Percentiles rank a stretch among this genome's conserved stretches.
phyloP scores from a whole-genome alignment of 2,797 vertebrate genomes.

The Lutjanus campechanus region DNA sequence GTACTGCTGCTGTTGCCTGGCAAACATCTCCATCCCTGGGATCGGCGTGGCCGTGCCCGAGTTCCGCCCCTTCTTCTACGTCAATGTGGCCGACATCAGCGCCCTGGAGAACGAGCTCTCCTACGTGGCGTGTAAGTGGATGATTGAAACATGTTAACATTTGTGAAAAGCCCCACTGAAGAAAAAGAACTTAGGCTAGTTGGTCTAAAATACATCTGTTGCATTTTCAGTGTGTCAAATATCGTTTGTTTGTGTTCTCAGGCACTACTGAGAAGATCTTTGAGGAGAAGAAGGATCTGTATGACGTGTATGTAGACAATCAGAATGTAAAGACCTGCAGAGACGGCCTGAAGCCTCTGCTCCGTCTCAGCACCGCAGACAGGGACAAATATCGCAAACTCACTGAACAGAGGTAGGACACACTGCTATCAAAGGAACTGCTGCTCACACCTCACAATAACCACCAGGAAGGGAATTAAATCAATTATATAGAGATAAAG shows the following conservation, averaged over 20 bases:
- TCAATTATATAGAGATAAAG: not conserved
- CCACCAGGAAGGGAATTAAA: not conserved
- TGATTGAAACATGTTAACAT: not conserved
- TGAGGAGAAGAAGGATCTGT: conserved; percentile 94
- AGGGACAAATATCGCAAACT: conserved; percentile 94
- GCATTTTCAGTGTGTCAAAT: not conserved
- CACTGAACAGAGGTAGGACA: conserved; percentile 92
- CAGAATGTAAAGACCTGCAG: conserved; percentile 95
- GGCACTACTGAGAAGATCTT: conserved; percentile 98
- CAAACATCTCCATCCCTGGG: conserved; percentile 93
- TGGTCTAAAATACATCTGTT: not conserved
- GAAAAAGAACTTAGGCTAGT: not conserved
- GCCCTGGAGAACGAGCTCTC: conserved; percentile 94
- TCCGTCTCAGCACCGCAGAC: conserved; percentile 92
- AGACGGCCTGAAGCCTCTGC: conserved; percentile 91
- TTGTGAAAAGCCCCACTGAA: not conserved
- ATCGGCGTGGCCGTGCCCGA: conserved; percentile 91
- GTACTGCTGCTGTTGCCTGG: conserved; percentile 97
- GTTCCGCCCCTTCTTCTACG: conserved; percentile 95
- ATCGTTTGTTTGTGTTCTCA: conserved; percentile 57
- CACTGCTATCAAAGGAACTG: too few relatives aligned
- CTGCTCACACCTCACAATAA: not conserved
- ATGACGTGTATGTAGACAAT: conserved; percentile 96
- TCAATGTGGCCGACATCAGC: conserved; percentile 94
- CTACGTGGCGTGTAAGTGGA: conserved; percentile 94